Percentiles rank a stretch among this genome's conserved stretches.
Conservation (phyloP, 1,140 invertebrate genomes). For the Meloidogyne hapla region DNA sequence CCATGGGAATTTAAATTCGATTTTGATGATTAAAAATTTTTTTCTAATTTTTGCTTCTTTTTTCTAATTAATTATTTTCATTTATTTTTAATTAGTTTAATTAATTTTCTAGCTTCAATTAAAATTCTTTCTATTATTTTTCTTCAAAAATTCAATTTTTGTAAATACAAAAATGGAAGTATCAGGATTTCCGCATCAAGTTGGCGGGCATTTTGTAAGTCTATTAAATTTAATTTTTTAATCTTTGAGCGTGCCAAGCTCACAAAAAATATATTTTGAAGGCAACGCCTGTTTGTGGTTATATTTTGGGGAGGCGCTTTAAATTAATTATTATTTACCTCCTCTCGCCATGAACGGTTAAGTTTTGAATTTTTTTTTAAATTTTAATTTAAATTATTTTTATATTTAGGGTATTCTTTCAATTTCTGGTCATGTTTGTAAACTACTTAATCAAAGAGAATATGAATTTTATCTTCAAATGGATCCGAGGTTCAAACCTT, state of each 20-base stretch:
- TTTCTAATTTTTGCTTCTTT: too few species aligned
- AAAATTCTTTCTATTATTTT: too few species aligned
- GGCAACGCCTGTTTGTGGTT: neutral
- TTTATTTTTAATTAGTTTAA: too few species aligned
- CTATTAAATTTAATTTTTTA: neutral
- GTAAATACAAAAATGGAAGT: constrained; percentile 42
- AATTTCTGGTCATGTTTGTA: constrained; percentile 59
- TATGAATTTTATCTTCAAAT: constrained; percentile 56
- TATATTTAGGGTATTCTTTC: constrained; percentile 45
- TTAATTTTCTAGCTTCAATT: too few species aligned
- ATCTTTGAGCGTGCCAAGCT: neutral
- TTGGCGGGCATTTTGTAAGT: constrained; percentile 60
- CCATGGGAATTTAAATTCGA: too few species aligned
- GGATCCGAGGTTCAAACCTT: constrained; percentile 41
- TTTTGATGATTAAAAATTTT: too few species aligned
- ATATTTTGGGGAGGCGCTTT: neutral
- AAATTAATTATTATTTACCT: too few species aligned
- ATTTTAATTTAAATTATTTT: neutral
- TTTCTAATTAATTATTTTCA: too few species aligned
- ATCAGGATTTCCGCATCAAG: constrained; percentile 57
- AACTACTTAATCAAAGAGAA: constrained; percentile 60
- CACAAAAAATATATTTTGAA: neutral
- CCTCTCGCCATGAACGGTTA: neutral
- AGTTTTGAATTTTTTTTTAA: neutral
- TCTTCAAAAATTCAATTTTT: too few species aligned